Evolutionary conservation across 2,888 invertebrate species (phyloP).

Genomic region (Microdon myrmicae): DNA sequence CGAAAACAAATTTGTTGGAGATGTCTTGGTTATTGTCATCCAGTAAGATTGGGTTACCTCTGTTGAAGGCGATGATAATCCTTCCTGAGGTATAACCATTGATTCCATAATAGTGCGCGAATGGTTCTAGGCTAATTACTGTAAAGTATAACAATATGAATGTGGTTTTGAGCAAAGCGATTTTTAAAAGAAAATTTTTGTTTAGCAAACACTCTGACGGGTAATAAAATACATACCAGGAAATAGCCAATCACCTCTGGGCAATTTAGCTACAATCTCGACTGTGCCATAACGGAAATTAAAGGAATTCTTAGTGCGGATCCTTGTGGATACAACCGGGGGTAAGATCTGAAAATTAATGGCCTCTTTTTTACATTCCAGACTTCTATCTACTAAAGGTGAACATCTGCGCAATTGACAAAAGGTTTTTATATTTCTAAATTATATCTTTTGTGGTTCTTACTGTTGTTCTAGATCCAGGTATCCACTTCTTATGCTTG

Average conservation of each 20-base stretch:
- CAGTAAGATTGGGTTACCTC: conserved; percentile 71
- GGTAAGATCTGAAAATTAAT: conserved; percentile 70
- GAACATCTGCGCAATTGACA: conserved; percentile 70
- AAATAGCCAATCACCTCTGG: conserved; percentile 82
- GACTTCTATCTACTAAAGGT: conserved; percentile 61
- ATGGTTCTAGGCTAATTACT: conserved; percentile 77
- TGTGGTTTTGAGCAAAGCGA: neutral
- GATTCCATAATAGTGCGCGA: conserved; percentile 72
- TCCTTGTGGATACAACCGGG: conserved; percentile 74
- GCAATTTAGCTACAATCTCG: conserved; percentile 77
- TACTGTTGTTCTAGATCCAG: conserved; percentile 64
- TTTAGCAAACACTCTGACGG: neutral
- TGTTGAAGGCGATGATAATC: conserved; percentile 76
- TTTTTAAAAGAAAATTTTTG: neutral
- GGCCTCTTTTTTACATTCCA: conserved; percentile 59
- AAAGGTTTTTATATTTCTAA: too few species aligned
- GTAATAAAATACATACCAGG: conserved; percentile 70
- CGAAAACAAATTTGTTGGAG: conserved; percentile 47
- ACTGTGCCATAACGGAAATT: conserved; percentile 78
- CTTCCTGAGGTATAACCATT: conserved; percentile 74
- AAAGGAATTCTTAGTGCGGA: conserved; percentile 73
- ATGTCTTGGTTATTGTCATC: conserved; percentile 56
- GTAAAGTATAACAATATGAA: conserved; percentile 46
- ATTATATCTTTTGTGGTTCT: conserved; percentile 24
- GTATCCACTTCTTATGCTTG: conserved; percentile 56